Evolutionary conservation across 2,797 vertebrate species (phyloP).

Genomic region (Notoglanidium macrostoma): DNA sequence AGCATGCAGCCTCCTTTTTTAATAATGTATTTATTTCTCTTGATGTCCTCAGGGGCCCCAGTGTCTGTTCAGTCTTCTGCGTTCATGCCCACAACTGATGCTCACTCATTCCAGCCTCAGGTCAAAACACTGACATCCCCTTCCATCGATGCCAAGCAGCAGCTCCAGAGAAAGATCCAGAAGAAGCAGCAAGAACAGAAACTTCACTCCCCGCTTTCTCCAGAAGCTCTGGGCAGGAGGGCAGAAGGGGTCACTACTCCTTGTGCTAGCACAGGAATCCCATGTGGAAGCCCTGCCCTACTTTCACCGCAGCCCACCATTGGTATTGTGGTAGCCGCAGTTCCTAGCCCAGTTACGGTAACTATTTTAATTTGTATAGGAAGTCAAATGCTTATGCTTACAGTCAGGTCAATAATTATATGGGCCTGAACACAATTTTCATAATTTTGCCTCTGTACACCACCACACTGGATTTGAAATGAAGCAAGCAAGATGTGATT

Average conservation of each 20-base stretch:
- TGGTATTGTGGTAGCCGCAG: constrained; percentile 91
- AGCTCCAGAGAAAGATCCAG: constrained; percentile 98
- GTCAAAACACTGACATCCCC: constrained; percentile 87
- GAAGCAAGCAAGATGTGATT: neutral
- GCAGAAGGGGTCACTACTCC: constrained; percentile 71
- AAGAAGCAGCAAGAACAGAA: constrained; percentile 98
- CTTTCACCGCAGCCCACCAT: constrained; percentile 90
- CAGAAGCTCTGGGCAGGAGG: constrained; percentile 82
- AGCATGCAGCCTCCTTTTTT: neutral
- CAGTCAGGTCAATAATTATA: no score
- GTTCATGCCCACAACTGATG: constrained; percentile 89
- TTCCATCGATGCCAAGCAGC: constrained; percentile 93
- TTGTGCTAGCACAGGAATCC: constrained; percentile 71
- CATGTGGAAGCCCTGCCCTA: constrained; percentile 85
- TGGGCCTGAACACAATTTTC: neutral
- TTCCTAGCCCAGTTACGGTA: constrained; percentile 95
- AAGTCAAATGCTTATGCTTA: neutral
- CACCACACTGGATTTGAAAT: neutral
- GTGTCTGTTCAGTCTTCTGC: constrained; percentile 85
- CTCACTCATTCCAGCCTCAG: constrained; percentile 92
- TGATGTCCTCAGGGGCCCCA: constrained; percentile 74
- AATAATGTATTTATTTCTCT: neutral
- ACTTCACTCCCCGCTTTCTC: constrained; percentile 87
- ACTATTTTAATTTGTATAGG: constrained; percentile 37
- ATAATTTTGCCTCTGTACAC: neutral